Conservation (phyloP, 2,113 vertebrate species). For the Clarias magur region DNA sequence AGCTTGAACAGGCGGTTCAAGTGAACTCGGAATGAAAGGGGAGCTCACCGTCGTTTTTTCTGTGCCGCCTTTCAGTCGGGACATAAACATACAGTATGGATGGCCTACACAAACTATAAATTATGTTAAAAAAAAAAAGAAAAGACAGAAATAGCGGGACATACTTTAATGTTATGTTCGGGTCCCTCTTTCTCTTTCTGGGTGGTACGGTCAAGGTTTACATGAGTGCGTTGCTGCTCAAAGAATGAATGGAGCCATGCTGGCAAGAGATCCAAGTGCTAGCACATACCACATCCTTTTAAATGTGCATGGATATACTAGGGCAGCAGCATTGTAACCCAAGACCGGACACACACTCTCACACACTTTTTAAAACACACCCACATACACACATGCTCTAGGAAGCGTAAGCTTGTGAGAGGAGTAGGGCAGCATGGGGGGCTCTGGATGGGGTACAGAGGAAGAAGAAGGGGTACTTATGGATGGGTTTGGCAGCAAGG, state of each 20-base stretch:
- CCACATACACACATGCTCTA: constrained; percentile 23
- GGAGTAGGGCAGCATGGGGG: constrained; percentile 38
- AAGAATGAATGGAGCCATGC: constrained; percentile 46
- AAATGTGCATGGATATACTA: constrained; percentile 63
- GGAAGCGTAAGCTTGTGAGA: constrained; percentile 19
- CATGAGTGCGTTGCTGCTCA: constrained; percentile 53
- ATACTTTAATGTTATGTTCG: constrained; percentile 25
- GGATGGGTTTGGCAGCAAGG: constrained; percentile 52
- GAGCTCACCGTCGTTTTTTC: constrained; percentile 7
- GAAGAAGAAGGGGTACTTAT: constrained; percentile 24
- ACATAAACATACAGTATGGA: constrained; percentile 57
- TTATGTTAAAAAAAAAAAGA: constrained; percentile 39
- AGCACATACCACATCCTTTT: constrained; percentile 65
- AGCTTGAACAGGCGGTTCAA: background rate
- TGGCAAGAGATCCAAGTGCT: constrained; percentile 55
- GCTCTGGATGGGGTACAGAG: constrained; percentile 17
- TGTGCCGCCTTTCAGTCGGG: constrained; percentile 25
- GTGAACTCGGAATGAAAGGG: constrained; percentile 35
- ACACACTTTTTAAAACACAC: constrained; percentile 16
- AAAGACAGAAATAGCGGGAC: constrained; percentile 2
- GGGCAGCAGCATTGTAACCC: constrained; percentile 62
- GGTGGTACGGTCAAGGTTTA: constrained; percentile 64
- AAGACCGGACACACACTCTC: constrained; percentile 57
- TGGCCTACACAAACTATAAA: constrained; percentile 61
- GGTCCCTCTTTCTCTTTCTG: constrained; percentile 59